Percentiles rank a stretch among this genome's conserved stretches.
Evolutionary conservation across 2,888 invertebrate species (phyloP).

Genomic region (Allygus modestus): DNA sequence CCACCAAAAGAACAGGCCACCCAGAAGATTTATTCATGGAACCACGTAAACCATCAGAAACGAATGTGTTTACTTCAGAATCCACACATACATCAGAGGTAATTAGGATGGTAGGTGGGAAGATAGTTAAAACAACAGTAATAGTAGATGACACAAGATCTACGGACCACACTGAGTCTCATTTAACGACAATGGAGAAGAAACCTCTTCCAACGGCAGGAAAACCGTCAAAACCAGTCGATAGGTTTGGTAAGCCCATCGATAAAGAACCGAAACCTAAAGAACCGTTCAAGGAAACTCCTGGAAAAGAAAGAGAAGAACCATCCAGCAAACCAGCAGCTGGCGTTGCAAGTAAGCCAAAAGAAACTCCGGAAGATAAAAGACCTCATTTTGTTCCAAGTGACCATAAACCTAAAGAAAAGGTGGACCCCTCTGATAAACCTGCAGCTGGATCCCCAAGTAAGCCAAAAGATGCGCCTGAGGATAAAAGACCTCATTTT

Average conservation of each 20-base stretch:
- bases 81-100: constrained; percentile 21
- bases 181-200: neutral
- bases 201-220: constrained; percentile 59
- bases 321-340: constrained; percentile 36
- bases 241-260: constrained; percentile 22
- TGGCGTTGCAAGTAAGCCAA: neutral
- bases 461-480: constrained; percentile 9
- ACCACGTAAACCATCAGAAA: neutral
- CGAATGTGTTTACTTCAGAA: neutral
- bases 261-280: neutral
- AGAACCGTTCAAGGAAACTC: constrained; percentile 21
- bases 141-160: constrained; percentile 16
- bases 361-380: constrained; percentile 9
- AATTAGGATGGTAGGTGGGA: constrained; percentile 65
- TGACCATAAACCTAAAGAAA: constrained; percentile 18
- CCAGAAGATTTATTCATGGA: constrained; percentile 29
- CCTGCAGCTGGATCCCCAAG: constrained; percentile 6
- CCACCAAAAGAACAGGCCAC: neutral
- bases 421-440: neutral
- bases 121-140: constrained; percentile 63
- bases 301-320: constrained; percentile 32
- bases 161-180: neutral
- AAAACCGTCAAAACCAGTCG: constrained; percentile 46
- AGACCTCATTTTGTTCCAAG: neutral
- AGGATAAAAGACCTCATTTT: constrained; percentile 3